Evolutionary conservation across 2,113 vertebrate species (phyloP).

Genomic region (Chaetura pelagica): DNA sequence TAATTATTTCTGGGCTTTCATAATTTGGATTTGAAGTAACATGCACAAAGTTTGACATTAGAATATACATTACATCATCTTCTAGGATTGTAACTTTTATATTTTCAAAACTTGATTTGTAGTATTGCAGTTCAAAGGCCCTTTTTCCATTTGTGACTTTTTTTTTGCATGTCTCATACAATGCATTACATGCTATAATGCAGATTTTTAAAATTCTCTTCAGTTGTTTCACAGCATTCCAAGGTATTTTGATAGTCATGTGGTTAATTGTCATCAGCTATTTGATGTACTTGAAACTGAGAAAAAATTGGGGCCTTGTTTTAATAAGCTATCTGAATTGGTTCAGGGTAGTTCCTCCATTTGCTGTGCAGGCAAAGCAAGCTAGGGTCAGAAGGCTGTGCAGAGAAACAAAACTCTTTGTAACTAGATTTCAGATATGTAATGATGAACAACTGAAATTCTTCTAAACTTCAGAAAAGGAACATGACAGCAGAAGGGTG

Average conservation of each 20-base stretch:
- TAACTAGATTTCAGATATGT: background rate
- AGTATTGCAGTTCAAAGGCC: background rate
- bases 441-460: background rate
- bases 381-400: background rate
- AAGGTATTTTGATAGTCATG: background rate
- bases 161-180: background rate
- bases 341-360: background rate
- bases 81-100: background rate
- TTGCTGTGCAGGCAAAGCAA: background rate
- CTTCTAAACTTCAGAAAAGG: background rate
- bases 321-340: background rate
- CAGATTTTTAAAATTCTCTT: background rate
- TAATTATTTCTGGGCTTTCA: background rate
- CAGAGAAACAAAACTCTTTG: background rate
- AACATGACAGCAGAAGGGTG: too few species aligned
- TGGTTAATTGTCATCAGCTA: background rate
- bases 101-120: background rate
- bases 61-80: rapidly evolving
- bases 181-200: rapidly evolving
- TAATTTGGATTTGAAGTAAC: background rate
- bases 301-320: background rate
- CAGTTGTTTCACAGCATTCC: background rate
- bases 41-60: background rate
- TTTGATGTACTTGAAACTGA: background rate
- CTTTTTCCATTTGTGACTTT: background rate